Evolutionary conservation across 2,113 vertebrate species (phyloP).

Genomic region (Canis aureus): DNA sequence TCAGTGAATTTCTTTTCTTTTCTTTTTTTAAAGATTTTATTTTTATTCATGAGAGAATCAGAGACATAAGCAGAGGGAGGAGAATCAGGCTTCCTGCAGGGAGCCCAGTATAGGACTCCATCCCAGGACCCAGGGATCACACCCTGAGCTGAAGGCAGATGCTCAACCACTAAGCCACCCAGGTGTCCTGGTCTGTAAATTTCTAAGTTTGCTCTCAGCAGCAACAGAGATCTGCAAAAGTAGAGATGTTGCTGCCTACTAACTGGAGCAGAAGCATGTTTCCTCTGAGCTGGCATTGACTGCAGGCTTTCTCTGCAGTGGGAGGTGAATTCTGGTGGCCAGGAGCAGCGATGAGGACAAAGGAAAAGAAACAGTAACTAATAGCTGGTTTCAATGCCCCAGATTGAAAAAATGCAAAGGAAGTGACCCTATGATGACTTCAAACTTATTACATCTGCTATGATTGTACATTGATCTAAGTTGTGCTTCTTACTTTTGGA

Average conservation of each 20-base stretch:
- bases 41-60: no score
- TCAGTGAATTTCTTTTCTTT: not conserved
- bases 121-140: no score
- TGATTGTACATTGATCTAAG: not conserved
- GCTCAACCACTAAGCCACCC: no score
- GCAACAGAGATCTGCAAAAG: not conserved
- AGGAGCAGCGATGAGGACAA: not conserved
- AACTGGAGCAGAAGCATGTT: not conserved
- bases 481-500: not conserved
- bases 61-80: no score
- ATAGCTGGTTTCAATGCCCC: not conserved
- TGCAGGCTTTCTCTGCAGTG: not conserved
- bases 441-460: not conserved
- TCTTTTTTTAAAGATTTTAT: no score
- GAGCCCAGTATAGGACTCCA: no score
- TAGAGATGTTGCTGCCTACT: not conserved
- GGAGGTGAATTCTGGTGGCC: not conserved
- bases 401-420: not conserved
- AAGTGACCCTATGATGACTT: not conserved
- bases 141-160: no score
- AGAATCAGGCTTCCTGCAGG: no score
- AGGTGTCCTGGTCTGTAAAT: no score
- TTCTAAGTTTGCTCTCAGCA: not conserved
- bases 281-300: not conserved
- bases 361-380: not conserved